Evolutionary conservation across 1,140 invertebrate genomes (phyloP).

Genomic region (Caenorhabditis tropicalis): DNA sequence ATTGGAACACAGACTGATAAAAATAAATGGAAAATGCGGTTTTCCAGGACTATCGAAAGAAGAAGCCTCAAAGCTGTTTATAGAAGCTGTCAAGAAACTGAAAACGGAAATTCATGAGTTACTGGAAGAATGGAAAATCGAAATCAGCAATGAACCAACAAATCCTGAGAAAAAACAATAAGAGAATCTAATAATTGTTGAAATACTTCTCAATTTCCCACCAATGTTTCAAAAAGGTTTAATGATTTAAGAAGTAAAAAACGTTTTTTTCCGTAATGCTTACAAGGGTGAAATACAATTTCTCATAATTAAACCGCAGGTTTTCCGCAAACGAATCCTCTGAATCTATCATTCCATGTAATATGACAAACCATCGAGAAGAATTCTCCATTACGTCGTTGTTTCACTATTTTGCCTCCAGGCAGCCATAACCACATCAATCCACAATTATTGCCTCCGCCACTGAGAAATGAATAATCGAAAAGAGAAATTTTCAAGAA

Average conservation of each 20-base stretch:
- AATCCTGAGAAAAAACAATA: neutral
- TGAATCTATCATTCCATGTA: neutral
- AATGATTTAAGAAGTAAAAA: too few species aligned
- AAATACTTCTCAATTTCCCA: too few species aligned
- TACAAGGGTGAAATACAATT: too few species aligned
- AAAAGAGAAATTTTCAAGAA: neutral
- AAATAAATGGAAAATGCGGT: neutral
- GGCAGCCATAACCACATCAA: neutral
- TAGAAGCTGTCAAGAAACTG: conserved; percentile 56
- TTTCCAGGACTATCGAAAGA: conserved; percentile 43
- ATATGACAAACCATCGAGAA: neutral
- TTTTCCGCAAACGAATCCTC: neutral
- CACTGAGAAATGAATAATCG: neutral
- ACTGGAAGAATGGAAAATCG: conserved; percentile 57
- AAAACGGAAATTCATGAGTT: conserved; percentile 52
- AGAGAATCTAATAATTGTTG: too few species aligned
- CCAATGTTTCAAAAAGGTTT: too few species aligned
- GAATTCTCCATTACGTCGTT: neutral
- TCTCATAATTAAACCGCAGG: neutral
- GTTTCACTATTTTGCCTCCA: neutral
- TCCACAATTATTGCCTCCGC: neutral
- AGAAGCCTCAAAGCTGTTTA: conserved; percentile 58
- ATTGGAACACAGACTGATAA: neutral
- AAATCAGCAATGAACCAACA: neutral
- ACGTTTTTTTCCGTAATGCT: too few species aligned